Base-by-base conservation (phyloP, 2,797 vertebrate genomes). In the Sphenopsis melanotis region DNA sequence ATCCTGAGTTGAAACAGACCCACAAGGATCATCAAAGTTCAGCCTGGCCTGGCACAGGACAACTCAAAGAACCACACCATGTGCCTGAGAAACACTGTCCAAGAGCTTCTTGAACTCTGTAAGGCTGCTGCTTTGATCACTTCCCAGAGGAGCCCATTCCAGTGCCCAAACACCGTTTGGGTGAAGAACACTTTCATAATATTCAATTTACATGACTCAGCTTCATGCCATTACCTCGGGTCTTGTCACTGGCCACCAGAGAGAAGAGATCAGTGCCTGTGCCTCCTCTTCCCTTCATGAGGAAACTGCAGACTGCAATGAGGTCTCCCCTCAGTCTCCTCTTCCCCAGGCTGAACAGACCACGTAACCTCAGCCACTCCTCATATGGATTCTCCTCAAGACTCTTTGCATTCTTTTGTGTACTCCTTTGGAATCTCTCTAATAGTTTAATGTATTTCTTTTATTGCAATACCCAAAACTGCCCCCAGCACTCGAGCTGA, bases 141-240 rank as follows among this genome's bases (percentile, higher is more conserved):
- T 39, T 63, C 14, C 20, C 50, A 39, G 44, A 9, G 10, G 10
- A 70, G 1, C 3, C 27, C 8, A 2, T 63, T 44, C 14, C 42
- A 56, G 20, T 44, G 5, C 2, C 17, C 20, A 50, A 1, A 1
- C 10, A 21, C 3, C 1, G 29, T 39, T 29, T 34, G 24, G 19
- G 4, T 26, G n/a, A 64, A 39, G 29, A 50, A 46, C 2, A 6
- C 21, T 64, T 50, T 15, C 11, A 19, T 37, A 30, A 27, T 14
- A 83, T 30, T 44, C 10, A 50, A 5, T 6, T 15, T 30, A 50
- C 39, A 4, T 39, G 39, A 39, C 15, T 22, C 20, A 46, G 4
- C 7, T 50, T 44, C 20, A 16, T 5, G 29, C 11, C 2, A 0
- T 69, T 56, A 16, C 36, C 16, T 76, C 0, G 0, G 6, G 24